Percentiles rank a stretch among this genome's conserved stretches.
phyloP scores from a whole-genome alignment of 2,888 invertebrate species.

The Drosophila limbata region DNA sequence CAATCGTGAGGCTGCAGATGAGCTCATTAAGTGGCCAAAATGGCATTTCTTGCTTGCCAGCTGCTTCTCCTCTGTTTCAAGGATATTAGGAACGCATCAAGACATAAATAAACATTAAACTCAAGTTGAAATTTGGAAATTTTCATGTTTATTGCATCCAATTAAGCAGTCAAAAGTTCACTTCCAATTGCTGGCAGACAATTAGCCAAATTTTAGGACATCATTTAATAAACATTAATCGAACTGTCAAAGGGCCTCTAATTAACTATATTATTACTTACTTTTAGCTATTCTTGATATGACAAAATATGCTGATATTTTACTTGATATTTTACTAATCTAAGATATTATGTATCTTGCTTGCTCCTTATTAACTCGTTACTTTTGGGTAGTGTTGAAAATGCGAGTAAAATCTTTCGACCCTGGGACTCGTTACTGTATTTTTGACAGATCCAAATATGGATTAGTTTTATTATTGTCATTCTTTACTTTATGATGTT shows the following conservation, averaged over 20 bases:
- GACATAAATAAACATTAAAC: slow-evolving; percentile 15
- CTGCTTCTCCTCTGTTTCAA: background rate
- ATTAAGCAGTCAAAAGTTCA: slow-evolving; percentile 18
- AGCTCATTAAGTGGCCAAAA: slow-evolving; percentile 34
- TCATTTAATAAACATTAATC: slow-evolving; percentile 10
- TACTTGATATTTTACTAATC: background rate
- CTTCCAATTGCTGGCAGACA: background rate
- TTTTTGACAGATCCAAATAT: too few relatives aligned
- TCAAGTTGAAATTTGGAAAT: slow-evolving; percentile 10
- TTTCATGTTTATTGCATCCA: slow-evolving; percentile 16
- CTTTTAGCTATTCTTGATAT: background rate
- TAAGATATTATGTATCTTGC: too few relatives aligned
- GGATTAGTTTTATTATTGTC: too few relatives aligned
- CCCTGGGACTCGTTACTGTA: too few relatives aligned
- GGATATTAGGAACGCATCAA: background rate
- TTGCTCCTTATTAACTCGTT: too few relatives aligned
- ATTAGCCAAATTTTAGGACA: slow-evolving; percentile 1
- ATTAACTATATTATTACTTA: background rate
- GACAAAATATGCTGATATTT: background rate
- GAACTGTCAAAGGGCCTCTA: background rate
- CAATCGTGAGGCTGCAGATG: slow-evolving; percentile 29
- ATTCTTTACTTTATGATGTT: too few relatives aligned
- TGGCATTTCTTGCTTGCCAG: slow-evolving; percentile 9
- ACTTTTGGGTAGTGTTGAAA: too few relatives aligned
- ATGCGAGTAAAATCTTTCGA: too few relatives aligned